A percentile compares a stretch with the other conserved stretches of the same genome.
Evolutionary conservation across 2,888 invertebrate species (phyloP).

Genomic region (Axea sp.): DNA sequence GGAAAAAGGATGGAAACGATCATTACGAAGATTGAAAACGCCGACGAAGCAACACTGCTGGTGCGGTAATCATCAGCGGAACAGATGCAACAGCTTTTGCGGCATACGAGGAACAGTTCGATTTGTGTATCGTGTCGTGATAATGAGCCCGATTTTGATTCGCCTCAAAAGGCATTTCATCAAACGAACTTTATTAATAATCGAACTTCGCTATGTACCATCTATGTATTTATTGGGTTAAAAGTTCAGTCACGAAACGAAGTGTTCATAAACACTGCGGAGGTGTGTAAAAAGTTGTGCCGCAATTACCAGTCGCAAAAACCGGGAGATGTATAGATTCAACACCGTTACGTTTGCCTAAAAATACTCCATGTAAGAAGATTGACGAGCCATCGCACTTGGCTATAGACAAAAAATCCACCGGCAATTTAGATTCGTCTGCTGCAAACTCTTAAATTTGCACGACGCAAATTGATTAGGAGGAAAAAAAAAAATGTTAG

Average conservation of each 20-base stretch:
- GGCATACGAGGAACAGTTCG: slow-evolving; percentile 6
- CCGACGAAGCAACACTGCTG: slow-evolving; percentile 64
- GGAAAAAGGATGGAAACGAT: slow-evolving; percentile 65
- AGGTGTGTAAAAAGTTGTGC: slow-evolving; percentile 56
- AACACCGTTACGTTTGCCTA: slow-evolving; percentile 41
- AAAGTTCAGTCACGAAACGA: slow-evolving; percentile 50
- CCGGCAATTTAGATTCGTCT: slow-evolving; percentile 34
- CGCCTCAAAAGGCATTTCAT: slow-evolving; percentile 34
- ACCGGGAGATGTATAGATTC: slow-evolving; percentile 39
- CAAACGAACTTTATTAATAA: slow-evolving; percentile 49
- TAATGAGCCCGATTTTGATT: slow-evolving; percentile 56
- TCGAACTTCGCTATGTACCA: slow-evolving; percentile 1
- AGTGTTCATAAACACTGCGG: slow-evolving; percentile 41
- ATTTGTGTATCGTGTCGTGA: slow-evolving; percentile 47
- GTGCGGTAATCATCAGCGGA: slow-evolving; percentile 58
- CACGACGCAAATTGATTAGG: not conserved
- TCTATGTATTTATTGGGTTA: slow-evolving; percentile 52
- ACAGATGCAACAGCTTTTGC: slow-evolving; percentile 42
- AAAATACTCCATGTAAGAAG: slow-evolving; percentile 14
- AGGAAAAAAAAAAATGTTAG: not conserved
- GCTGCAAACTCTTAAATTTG: slow-evolving; percentile 9
- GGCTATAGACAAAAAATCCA: slow-evolving; percentile 12
- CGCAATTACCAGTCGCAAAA: slow-evolving; percentile 40
- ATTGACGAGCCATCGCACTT: slow-evolving; percentile 3
- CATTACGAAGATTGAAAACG: slow-evolving; percentile 77